These are phyloP conservation scores for Neosalanx taihuensis DNA, from an alignment of 2,797 vertebrate genomes.

Conservation along the genomic window DNA sequence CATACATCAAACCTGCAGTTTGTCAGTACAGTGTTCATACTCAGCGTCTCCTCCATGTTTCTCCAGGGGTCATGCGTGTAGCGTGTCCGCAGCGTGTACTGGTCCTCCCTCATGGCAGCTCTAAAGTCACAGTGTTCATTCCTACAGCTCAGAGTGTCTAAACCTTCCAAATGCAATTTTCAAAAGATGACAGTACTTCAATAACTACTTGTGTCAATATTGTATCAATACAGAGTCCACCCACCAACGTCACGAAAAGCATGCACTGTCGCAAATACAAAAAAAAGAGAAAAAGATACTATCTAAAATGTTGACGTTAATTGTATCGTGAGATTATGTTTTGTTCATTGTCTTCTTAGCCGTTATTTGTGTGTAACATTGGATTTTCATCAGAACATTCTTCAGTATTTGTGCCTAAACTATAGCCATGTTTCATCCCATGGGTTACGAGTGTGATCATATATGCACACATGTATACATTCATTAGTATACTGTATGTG, in stretches of 20 bases:
- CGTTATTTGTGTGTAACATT: conserved; percentile 73
- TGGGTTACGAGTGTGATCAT: conserved; percentile 62
- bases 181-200: conserved; percentile 53
- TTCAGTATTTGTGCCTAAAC: conserved; percentile 90
- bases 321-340: conserved; percentile 83
- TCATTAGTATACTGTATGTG: conserved; percentile 72
- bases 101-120: conserved; percentile 13
- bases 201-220: conserved; percentile 66
- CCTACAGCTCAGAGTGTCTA: conserved; percentile 60
- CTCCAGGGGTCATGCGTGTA: not conserved
- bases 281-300: conserved; percentile 57
- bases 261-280: conserved; percentile 83
- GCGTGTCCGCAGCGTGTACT: conserved; percentile 9
- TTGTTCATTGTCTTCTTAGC: conserved; percentile 79
- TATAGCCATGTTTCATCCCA: conserved; percentile 78
- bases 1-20: conserved; percentile 20
- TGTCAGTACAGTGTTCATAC: not conserved
- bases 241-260: conserved; percentile 73
- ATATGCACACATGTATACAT: conserved; percentile 75
- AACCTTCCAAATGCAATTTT: conserved; percentile 52
- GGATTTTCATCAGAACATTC: conserved; percentile 77
- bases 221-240: conserved; percentile 68
- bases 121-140: conserved; percentile 38
- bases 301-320: conserved; percentile 80
- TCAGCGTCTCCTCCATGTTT: not conserved